These are phyloP conservation scores for Coptodon bakossiorum DNA, from an alignment of 2,113 vertebrate genomes.

Conservation along the genomic window DNA sequence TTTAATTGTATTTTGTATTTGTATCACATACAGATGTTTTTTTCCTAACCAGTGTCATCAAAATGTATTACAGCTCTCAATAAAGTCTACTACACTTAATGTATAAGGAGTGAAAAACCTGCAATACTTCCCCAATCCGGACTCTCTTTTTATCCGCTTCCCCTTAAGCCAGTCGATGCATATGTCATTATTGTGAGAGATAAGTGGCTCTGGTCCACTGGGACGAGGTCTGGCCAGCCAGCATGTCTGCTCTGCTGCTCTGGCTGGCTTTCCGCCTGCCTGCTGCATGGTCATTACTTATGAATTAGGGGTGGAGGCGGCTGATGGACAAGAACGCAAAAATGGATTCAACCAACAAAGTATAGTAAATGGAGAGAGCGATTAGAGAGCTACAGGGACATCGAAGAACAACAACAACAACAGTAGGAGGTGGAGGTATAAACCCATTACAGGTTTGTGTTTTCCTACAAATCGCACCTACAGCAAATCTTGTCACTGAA, in stretches of 20 bases:
- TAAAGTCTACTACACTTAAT: not conserved
- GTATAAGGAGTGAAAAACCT: not conserved
- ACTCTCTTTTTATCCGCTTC: slow-evolving; percentile 3
- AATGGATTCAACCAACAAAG: not conserved
- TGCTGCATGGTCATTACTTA: slow-evolving; percentile 61
- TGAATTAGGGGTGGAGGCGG: slow-evolving; percentile 52
- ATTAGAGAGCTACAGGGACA: not conserved
- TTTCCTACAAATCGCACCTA: not conserved
- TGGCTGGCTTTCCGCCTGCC: slow-evolving; percentile 20
- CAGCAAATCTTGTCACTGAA: not conserved
- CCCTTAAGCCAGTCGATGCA: slow-evolving; percentile 24
- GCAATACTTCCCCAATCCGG: not conserved
- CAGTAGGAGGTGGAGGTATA: not conserved
- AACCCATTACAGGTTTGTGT: not conserved
- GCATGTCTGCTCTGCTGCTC: slow-evolving; percentile 48
- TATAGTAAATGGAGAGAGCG: not conserved
- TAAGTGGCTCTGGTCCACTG: slow-evolving; percentile 48
- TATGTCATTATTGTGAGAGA: slow-evolving; percentile 46
- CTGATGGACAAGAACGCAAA: slow-evolving; percentile 21
- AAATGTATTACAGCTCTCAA: not conserved
- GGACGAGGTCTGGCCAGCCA: slow-evolving; percentile 46
- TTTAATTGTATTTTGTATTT: not conserved
- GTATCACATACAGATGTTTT: not conserved
- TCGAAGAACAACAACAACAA: not conserved
- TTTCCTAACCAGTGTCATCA: not conserved